phyloP scores from a whole-genome alignment of 2,888 invertebrate species.

The Caenorhabditis auriculariae region DNA sequence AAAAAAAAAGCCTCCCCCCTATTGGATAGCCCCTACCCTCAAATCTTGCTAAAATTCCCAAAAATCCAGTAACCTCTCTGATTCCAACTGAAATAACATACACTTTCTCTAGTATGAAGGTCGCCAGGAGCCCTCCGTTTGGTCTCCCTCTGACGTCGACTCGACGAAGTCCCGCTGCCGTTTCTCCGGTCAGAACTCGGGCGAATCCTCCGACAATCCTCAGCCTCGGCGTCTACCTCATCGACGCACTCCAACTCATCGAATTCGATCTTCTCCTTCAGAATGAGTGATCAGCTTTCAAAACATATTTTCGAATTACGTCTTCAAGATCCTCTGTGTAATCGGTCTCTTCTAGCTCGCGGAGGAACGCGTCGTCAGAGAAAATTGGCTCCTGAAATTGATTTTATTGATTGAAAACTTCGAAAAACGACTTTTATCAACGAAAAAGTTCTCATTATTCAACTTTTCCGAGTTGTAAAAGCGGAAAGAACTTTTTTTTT shows the following conservation, averaged over 20 bases:
- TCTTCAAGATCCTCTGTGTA: constrained; percentile 7
- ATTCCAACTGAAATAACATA: too few species aligned
- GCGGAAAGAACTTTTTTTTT: too few species aligned
- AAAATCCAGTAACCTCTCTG: constrained; percentile 1
- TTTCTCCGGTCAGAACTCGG: background rate
- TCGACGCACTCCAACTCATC: constrained; percentile 22
- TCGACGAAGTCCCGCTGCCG: too few species aligned
- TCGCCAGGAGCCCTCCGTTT: background rate
- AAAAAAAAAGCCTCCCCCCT: too few species aligned
- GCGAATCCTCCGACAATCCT: background rate
- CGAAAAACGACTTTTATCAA: background rate
- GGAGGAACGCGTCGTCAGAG: constrained; percentile 6
- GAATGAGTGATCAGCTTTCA: background rate
- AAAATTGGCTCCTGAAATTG: background rate
- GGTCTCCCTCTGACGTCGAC: background rate
- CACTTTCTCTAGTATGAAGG: background rate
- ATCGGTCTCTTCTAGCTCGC: constrained; percentile 7
- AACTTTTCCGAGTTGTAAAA: too few species aligned
- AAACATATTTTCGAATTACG: background rate
- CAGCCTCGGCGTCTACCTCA: constrained; percentile 12
- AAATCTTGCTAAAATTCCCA: background rate
- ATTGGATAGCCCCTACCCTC: background rate
- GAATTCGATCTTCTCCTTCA: constrained; percentile 7
- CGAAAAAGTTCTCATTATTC: too few species aligned
- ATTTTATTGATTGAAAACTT: background rate